Base-by-base conservation (phyloP, 2,888 invertebrate species). In the Stratiomys singularior region DNA sequence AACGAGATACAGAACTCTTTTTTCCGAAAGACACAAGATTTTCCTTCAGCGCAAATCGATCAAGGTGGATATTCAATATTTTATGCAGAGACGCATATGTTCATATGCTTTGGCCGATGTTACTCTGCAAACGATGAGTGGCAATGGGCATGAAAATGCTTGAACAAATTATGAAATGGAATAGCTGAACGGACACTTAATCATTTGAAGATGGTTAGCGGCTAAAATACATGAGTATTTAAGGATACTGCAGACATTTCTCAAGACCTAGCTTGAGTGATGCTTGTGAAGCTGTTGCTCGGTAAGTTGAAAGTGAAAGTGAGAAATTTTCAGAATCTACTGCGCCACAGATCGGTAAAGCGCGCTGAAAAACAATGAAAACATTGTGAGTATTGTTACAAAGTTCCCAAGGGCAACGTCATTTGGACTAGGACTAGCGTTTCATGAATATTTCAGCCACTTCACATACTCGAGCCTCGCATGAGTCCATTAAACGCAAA, bases 51-150 rank as follows among this genome's bases (percentile, higher is more conserved):
- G 15, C 15, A 52, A 52, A 13, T 52, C 3, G 4, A 52, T 37
- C 37, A 5, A 37, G 37, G 5, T 37, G 9, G 5, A 37, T 9
- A 37, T 37, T 37, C 37, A 9, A 37, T 37, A 37, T 37, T 37
- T 37, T 37, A 37, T 37, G 37, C 37, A 37, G 3, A 37, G 37
- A 5, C 37, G 37, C 37, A 52, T 13, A 52, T 52, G 15, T 44
- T 44, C 52, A 52, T 52, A 60, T 18, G 9, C 44, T 37, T 21
- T 25, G 46, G n/a, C 47, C 25, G 2, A 18, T 47, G 21, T 69
- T 46, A 46, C 18, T 69, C 21, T 47, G 69, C 46, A 69, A 69
- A 47, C 47, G 21, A 47, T 69, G 69, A 69, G 69, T 69, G 69
- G 69, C 69, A 47, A 69, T 27, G 47, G 23, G 46, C 46, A 47